phyloP scores from a whole-genome alignment of 1,140 invertebrate genomes.

The Drosophila biarmipes region DNA sequence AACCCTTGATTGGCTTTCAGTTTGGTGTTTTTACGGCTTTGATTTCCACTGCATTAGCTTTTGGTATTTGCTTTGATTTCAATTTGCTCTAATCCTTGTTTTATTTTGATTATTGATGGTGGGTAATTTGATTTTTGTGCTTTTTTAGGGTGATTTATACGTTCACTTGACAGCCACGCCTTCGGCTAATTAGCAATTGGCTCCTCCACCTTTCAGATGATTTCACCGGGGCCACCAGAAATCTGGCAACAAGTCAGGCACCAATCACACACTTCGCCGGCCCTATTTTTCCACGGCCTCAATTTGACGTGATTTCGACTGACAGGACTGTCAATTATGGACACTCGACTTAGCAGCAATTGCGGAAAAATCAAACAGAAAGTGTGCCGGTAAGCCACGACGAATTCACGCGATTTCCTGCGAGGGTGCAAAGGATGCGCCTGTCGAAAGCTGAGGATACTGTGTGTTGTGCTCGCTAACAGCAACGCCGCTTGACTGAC shows the following conservation, averaged over 20 bases:
- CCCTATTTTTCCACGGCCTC: neutral
- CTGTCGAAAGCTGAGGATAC: slow-evolving; percentile 14
- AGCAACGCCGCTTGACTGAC: slow-evolving; percentile 77
- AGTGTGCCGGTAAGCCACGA: slow-evolving; percentile 52
- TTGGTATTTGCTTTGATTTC: slow-evolving; percentile 6
- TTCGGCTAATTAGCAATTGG: slow-evolving; percentile 30
- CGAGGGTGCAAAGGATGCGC: neutral
- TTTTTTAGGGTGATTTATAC: neutral
- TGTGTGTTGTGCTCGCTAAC: slow-evolving; percentile 77
- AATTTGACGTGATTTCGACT: slow-evolving; percentile 24
- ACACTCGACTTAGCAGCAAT: slow-evolving; percentile 46
- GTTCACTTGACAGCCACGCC: slow-evolving; percentile 14
- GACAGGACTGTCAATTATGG: slow-evolving; percentile 45
- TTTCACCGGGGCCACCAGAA: neutral
- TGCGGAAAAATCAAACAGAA: slow-evolving; percentile 40
- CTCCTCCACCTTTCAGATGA: slow-evolving; percentile 6
- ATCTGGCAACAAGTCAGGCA: slow-evolving; percentile 53
- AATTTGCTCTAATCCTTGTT: neutral
- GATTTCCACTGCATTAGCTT: neutral
- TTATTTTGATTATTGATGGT: neutral
- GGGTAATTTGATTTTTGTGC: neutral
- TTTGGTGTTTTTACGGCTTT: slow-evolving; percentile 1
- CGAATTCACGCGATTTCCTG: slow-evolving; percentile 29
- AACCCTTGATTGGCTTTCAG: neutral
- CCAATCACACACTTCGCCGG: slow-evolving; percentile 23